A percentile compares a stretch with the other conserved stretches of the same genome.
Evolutionary conservation across 2,797 vertebrate genomes (phyloP).

Genomic region (Urocyon cinereoargenteus): DNA sequence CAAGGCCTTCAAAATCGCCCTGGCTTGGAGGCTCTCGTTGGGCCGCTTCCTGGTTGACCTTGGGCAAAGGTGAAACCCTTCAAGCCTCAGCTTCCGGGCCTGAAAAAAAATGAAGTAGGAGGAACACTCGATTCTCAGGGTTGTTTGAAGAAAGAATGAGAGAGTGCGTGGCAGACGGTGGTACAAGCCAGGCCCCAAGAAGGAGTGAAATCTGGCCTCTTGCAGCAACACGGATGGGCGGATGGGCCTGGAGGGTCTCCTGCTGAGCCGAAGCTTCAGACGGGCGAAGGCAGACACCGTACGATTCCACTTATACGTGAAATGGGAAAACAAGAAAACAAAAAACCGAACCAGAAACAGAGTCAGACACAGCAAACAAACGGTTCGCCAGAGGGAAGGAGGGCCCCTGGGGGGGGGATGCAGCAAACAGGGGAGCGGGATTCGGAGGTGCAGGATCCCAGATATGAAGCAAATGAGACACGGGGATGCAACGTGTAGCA

Average conservation of each 20-base stretch:
- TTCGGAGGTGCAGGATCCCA: neutral
- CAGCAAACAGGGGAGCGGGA: rapidly evolving
- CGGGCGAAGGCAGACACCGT: neutral
- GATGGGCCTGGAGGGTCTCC: neutral
- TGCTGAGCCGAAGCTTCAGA: neutral
- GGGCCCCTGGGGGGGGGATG: neutral
- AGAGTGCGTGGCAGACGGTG: neutral
- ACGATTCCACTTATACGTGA: neutral
- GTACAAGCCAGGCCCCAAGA: neutral
- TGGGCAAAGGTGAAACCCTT: neutral
- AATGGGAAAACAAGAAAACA: neutral
- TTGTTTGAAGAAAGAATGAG: neutral
- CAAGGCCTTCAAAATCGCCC: neutral
- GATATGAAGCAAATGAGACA: neutral
- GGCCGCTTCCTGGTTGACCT: neutral
- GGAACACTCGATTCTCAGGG: neutral
- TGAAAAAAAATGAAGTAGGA: conserved; percentile 25
- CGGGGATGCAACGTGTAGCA: neutral
- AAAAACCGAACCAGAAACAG: neutral
- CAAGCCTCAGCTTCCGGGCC: neutral
- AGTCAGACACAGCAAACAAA: neutral
- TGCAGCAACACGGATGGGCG: neutral
- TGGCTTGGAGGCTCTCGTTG: neutral
- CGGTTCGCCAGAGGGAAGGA: neutral
- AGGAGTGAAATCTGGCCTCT: neutral